Percentiles rank a stretch among this genome's conserved stretches.
phyloP scores from a whole-genome alignment of 1,140 invertebrate species.

The Samia ricini region DNA sequence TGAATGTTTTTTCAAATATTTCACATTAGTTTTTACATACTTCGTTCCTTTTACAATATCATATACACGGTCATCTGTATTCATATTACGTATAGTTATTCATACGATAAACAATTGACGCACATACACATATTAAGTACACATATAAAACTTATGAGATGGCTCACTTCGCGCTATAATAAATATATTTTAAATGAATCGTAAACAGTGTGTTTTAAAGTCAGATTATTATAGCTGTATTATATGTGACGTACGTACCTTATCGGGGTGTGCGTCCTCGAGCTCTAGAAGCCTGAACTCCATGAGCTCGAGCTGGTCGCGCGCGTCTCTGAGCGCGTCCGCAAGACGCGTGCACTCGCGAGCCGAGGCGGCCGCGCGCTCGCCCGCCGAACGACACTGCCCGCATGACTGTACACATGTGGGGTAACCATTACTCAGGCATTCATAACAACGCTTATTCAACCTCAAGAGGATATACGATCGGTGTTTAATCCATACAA shows the following conservation, averaged over 20 bases:
- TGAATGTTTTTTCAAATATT: too few relatives aligned
- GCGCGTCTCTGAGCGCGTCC: slow-evolving; percentile 77
- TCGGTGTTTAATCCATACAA: too few relatives aligned
- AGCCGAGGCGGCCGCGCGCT: slow-evolving; percentile 61
- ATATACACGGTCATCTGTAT: too few relatives aligned
- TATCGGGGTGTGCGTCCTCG: slow-evolving; percentile 73
- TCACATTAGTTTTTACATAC: too few relatives aligned
- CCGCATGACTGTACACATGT: slow-evolving; percentile 53
- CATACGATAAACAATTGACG: too few relatives aligned
- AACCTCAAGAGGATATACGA: too few relatives aligned
- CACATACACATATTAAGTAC: too few relatives aligned
- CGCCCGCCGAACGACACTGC: slow-evolving; percentile 57
- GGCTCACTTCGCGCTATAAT: too few relatives aligned
- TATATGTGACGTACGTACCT: slow-evolving; percentile 34
- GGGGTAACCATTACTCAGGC: slow-evolving; percentile 6
- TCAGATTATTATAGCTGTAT: background rate
- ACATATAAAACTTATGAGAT: background rate
- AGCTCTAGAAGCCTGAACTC: slow-evolving; percentile 80
- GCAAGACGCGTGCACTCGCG: slow-evolving; percentile 74
- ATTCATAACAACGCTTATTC: background rate
- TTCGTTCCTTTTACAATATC: too few relatives aligned
- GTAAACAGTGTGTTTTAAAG: background rate
- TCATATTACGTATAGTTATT: too few relatives aligned
- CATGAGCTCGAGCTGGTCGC: slow-evolving; percentile 80
- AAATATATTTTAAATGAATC: too few relatives aligned